Evolutionary conservation across 2,113 vertebrate genomes (phyloP).

Genomic region (Rynchops niger): DNA sequence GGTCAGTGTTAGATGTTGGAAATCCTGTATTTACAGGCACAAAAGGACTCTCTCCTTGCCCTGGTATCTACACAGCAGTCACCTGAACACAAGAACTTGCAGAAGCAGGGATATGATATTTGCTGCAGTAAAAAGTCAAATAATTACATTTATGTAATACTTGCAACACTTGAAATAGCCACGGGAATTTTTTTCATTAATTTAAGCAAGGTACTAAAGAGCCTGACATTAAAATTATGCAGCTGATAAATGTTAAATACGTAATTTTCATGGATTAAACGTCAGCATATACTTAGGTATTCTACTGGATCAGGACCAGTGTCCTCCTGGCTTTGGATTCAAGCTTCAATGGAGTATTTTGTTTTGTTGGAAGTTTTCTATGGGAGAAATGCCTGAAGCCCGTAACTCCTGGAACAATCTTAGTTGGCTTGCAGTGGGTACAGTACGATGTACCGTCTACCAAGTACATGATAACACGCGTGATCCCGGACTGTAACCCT

Average conservation of each 20-base stretch:
- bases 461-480: fast-evolving
- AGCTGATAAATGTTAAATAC: neutral
- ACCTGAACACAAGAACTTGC: neutral
- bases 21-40: neutral
- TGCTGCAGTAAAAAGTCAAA: neutral
- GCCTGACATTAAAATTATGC: neutral
- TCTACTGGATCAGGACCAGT: neutral
- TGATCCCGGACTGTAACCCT: neutral
- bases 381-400: neutral
- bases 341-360: neutral
- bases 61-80: neutral
- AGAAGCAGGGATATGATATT: neutral
- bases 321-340: neutral
- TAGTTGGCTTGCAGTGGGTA: neutral
- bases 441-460: neutral
- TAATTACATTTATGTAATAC: neutral
- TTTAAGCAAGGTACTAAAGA: neutral
- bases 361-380: neutral
- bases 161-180: neutral
- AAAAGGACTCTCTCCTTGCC: neutral
- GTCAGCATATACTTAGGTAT: neutral
- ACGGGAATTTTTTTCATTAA: neutral
- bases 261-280: neutral
- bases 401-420: neutral
- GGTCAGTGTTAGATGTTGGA: neutral